Evolutionary conservation across 2,888 invertebrate species (phyloP).

Genomic region (Mamestra brassicae): DNA sequence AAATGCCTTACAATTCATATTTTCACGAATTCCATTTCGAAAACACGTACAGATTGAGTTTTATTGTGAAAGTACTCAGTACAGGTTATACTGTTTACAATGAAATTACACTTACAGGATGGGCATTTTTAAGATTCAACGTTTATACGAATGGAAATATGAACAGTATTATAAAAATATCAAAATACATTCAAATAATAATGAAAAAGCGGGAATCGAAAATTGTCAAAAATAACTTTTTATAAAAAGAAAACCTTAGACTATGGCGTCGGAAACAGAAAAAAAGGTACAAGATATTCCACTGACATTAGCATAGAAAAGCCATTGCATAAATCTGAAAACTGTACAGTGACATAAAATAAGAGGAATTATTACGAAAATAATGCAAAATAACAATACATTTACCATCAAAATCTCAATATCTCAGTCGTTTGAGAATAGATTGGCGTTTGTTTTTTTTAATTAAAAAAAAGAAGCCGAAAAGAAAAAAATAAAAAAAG

Average conservation of each 20-base stretch:
- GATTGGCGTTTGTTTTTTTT: constrained; percentile 87
- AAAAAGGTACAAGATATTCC: constrained; percentile 67
- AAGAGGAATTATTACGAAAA: constrained; percentile 8
- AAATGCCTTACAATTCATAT: background rate
- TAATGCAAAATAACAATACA: constrained; percentile 41
- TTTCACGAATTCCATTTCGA: background rate
- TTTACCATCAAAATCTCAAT: constrained; percentile 62
- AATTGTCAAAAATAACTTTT: constrained; percentile 82
- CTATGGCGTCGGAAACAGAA: constrained; percentile 71
- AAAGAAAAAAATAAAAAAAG: constrained; percentile 76
- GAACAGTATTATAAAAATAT: constrained; percentile 23
- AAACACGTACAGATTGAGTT: background rate
- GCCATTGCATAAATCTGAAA: constrained; percentile 30
- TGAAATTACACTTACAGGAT: background rate
- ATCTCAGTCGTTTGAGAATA: constrained; percentile 71
- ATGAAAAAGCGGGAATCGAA: constrained; percentile 78
- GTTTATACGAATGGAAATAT: background rate
- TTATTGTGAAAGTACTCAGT: background rate
- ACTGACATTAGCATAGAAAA: constrained; percentile 9
- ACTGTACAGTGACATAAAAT: constrained; percentile 15
- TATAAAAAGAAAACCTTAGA: constrained; percentile 76
- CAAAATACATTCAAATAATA: constrained; percentile 63
- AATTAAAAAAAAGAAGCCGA: constrained; percentile 79
- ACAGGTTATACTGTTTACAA: constrained; percentile 35
- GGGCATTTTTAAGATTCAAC: background rate